Evolutionary conservation across 2,797 vertebrate genomes (phyloP), one percentile per base, ranked within the genome.

Genomic region (Columba guinea): DNA sequence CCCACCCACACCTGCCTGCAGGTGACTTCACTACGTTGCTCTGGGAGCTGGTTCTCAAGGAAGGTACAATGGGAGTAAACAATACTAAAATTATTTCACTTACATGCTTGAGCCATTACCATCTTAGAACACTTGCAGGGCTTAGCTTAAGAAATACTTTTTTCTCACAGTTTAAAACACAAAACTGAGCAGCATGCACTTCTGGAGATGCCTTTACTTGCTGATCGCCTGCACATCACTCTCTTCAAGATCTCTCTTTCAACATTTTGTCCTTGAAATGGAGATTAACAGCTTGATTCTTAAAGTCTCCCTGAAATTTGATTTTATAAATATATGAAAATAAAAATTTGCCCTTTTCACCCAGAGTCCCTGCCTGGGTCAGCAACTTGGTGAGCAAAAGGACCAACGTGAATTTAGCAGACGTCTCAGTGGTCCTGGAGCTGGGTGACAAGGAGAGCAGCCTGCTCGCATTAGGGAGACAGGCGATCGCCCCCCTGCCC

Each of bases 1-100:
- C 34, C 8, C 76, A 60, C 32, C 8, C 35, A 21, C 2, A 5
- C 74, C 28, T 3, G 8, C 55, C n/a, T 59, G 41, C 34, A 75
- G 37, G 19, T 3, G 49, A 74, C 65, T 35, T 52, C 53, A 30
- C 28, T 6, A 1, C 1, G 0, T 2, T 55, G n/a, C n/a, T 77
- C 41, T 85, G 53, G 37, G 65, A 91, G 41, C 32, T 80, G 49
- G 7, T 71, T 44, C 73, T 69, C 83, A 65, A 27, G 17, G n/a
- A 2, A 78, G n/a, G 35, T 69, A 94, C 83, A 69, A 27, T 19
- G n/a, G 3, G 78, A 32, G 35, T 67, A 94, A 87, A 51, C 27
- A 62, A 12, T 18, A 4, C 16, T 12, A 10, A 71, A 48, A 30
- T 52, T 56, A 69, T 39, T 78, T 64, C 62, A 59, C 20, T 49